Conservation (phyloP, 2,888 invertebrate species). For the Drosophila kokeensis region DNA sequence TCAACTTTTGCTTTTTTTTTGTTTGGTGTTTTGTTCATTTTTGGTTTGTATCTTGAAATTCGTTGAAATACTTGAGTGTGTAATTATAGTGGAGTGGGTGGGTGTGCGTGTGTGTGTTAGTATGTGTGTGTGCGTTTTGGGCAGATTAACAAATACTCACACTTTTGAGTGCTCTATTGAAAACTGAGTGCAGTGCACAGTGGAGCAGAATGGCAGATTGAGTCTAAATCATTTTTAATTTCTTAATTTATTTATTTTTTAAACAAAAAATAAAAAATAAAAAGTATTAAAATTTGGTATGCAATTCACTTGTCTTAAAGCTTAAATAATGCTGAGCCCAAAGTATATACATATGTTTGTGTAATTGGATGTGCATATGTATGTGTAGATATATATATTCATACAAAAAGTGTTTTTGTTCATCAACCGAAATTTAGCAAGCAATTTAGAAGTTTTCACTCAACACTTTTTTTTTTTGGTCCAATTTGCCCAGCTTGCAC, state of each 20-base stretch:
- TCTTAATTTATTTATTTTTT: not conserved
- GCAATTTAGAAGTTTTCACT: slow-evolving; percentile 4
- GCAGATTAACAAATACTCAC: slow-evolving; percentile 5
- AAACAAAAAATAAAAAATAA: not conserved
- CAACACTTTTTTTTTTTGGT: not conserved
- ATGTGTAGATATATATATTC: not conserved
- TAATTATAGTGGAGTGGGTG: not conserved
- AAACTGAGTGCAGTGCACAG: slow-evolving; percentile 4
- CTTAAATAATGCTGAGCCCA: not conserved
- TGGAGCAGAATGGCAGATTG: not conserved
- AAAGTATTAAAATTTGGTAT: not conserved
- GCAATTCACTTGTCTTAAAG: not conserved
- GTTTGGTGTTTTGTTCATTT: not conserved
- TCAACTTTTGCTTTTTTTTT: not conserved
- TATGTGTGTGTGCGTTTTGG: not conserved
- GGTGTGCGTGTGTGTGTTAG: not conserved
- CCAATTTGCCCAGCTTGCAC: not conserved
- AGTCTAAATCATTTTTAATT: not conserved
- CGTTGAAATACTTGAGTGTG: slow-evolving; percentile 1
- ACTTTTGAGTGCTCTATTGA: slow-evolving; percentile 5
- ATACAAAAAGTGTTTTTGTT: not conserved
- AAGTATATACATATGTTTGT: not conserved
- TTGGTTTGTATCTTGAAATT: slow-evolving; percentile 1
- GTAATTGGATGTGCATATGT: not conserved
- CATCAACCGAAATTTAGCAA: not conserved